Conservation (phyloP, 2,888 invertebrate species). For the Heliothis peltigera region DNA sequence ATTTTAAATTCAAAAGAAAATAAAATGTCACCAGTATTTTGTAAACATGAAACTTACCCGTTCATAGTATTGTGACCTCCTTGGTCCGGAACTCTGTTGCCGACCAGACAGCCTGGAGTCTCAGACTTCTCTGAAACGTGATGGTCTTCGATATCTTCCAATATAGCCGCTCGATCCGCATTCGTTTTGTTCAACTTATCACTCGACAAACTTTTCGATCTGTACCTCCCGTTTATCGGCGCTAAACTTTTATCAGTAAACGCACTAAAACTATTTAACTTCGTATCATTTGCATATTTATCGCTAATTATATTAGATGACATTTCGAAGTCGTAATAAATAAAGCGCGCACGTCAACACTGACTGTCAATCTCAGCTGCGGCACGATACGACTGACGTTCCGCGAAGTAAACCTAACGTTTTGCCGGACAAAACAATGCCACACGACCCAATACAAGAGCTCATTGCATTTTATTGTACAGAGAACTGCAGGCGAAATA, state of each 20-base stretch:
- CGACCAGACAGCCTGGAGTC: constrained; percentile 85
- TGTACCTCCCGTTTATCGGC: constrained; percentile 80
- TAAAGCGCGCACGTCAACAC: constrained; percentile 76
- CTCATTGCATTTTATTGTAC: constrained; percentile 64
- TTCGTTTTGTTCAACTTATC: constrained; percentile 86
- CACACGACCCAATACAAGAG: constrained; percentile 73
- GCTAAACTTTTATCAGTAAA: constrained; percentile 82
- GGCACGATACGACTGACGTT: constrained; percentile 81
- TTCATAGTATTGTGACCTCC: constrained; percentile 70
- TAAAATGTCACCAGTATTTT: constrained; percentile 12
- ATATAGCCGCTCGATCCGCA: constrained; percentile 84
- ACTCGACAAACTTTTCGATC: constrained; percentile 87
- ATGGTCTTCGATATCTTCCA: constrained; percentile 84
- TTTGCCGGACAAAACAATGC: constrained; percentile 81
- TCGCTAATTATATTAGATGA: constrained; percentile 83
- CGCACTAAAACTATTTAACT: constrained; percentile 83
- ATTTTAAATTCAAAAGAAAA: constrained; percentile 4
- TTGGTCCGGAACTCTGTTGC: constrained; percentile 76
- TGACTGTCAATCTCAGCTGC: constrained; percentile 79
- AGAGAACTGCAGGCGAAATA: constrained; percentile 48
- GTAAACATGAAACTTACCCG: constrained; percentile 72
- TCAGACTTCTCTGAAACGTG: constrained; percentile 82
- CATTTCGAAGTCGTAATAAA: constrained; percentile 75
- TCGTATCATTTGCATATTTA: constrained; percentile 81
- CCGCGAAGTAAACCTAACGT: constrained; percentile 74